Conservation (phyloP, 2,113 vertebrate genomes). For the Crotophaga sulcirostris region DNA sequence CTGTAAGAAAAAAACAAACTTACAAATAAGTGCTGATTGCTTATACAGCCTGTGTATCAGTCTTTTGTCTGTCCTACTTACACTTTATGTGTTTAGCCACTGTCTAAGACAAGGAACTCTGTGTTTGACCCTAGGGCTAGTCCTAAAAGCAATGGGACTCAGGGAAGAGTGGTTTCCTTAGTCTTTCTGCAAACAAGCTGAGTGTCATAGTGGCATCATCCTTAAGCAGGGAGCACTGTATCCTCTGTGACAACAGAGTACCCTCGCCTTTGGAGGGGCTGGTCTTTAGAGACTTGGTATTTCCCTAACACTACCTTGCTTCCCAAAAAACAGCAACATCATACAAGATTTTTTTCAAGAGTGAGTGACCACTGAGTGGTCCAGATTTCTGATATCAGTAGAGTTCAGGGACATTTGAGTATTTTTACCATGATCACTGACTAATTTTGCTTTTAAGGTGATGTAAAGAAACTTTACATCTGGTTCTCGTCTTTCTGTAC, state of each 20-base stretch:
- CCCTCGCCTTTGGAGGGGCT: accelerated
- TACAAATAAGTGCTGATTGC: background rate
- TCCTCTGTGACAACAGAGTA: accelerated
- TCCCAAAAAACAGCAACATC: background rate
- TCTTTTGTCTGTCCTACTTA: background rate
- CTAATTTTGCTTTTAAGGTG: background rate
- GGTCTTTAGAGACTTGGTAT: background rate
- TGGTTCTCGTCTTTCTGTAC: background rate
- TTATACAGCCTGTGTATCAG: background rate
- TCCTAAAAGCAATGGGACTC: background rate
- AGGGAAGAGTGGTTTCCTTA: background rate
- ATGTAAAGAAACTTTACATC: background rate
- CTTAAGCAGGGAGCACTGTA: background rate
- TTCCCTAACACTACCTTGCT: background rate
- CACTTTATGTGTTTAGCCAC: background rate
- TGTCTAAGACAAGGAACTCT: background rate
- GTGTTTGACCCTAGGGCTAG: background rate
- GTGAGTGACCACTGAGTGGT: background rate
- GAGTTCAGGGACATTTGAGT: background rate
- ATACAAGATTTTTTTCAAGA: background rate
- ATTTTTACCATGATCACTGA: background rate
- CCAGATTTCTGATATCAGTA: background rate
- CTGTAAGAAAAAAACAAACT: slow-evolving; percentile 6
- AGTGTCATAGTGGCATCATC: background rate
- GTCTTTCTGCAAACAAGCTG: background rate